Evolutionary conservation across 2,888 invertebrate genomes (phyloP).

Genomic region (Nomada fucata): DNA sequence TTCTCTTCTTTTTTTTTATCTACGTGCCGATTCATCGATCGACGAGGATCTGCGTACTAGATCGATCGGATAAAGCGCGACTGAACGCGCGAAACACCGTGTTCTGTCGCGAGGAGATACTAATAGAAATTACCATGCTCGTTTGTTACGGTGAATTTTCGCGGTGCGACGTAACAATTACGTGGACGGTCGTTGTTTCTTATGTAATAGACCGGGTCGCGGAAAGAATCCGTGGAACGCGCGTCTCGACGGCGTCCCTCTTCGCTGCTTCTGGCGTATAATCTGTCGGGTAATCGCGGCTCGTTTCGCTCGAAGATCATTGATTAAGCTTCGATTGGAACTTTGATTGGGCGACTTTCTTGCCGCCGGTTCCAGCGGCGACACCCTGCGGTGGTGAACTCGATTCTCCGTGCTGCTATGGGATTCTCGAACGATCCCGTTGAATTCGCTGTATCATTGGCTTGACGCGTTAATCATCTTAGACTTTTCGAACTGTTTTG

Average conservation of each 20-base stretch:
- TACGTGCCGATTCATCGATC: slow-evolving; percentile 5
- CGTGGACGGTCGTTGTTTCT: slow-evolving; percentile 52
- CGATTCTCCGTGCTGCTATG: slow-evolving; percentile 20
- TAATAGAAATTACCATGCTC: slow-evolving; percentile 45
- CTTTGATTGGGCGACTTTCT: slow-evolving; percentile 60
- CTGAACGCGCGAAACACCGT: not conserved
- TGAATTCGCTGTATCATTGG: not conserved
- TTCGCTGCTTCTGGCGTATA: slow-evolving; percentile 43
- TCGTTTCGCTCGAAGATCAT: slow-evolving; percentile 52
- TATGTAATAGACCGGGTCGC: slow-evolving; percentile 65
- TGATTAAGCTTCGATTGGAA: slow-evolving; percentile 61
- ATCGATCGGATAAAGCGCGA: slow-evolving; percentile 21
- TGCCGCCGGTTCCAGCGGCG: slow-evolving; percentile 26
- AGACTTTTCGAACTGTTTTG: not conserved
- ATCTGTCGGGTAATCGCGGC: slow-evolving; percentile 37
- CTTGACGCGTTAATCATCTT: not conserved
- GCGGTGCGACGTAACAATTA: slow-evolving; percentile 55
- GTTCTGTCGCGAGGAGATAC: slow-evolving; percentile 19
- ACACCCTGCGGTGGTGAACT: slow-evolving; percentile 33
- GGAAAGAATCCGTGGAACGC: slow-evolving; percentile 65
- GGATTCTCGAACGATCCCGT: slow-evolving; percentile 18
- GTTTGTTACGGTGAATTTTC: slow-evolving; percentile 56
- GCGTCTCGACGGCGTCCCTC: slow-evolving; percentile 53
- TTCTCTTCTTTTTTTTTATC: not conserved
- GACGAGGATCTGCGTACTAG: slow-evolving; percentile 7